phyloP scores from a whole-genome alignment of 2,113 vertebrate genomes.

The Morphnarchus princeps region DNA sequence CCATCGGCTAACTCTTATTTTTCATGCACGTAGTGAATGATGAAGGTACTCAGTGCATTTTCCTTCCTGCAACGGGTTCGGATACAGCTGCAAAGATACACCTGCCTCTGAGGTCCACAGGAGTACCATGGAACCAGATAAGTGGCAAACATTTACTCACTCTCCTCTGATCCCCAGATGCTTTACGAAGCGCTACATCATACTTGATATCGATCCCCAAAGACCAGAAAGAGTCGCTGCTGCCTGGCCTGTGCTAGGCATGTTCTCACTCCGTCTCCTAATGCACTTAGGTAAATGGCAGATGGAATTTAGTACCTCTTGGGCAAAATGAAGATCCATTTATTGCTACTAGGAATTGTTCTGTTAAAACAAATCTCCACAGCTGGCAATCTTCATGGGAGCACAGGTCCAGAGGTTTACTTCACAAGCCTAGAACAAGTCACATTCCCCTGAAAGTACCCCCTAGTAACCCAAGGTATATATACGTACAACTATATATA shows the following conservation, averaged over 20 bases:
- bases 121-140: neutral
- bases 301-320: neutral
- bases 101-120: neutral
- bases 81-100: neutral
- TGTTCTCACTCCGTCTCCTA: fast-evolving
- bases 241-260: neutral
- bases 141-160: neutral
- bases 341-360: neutral
- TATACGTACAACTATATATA: too few species aligned
- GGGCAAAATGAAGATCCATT: neutral
- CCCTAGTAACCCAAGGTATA: neutral
- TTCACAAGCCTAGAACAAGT: neutral
- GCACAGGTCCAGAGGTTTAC: neutral
- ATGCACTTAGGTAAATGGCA: neutral
- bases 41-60: neutral
- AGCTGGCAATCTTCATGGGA: neutral
- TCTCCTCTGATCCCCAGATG: neutral
- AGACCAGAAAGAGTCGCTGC: neutral
- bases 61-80: neutral
- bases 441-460: neutral
- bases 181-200: neutral
- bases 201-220: neutral
- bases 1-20: neutral
- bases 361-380: neutral
- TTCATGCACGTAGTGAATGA: fast-evolving